Evolutionary conservation across 2,888 invertebrate genomes (phyloP).

Genomic region (Cryptophagus acutangulus): DNA sequence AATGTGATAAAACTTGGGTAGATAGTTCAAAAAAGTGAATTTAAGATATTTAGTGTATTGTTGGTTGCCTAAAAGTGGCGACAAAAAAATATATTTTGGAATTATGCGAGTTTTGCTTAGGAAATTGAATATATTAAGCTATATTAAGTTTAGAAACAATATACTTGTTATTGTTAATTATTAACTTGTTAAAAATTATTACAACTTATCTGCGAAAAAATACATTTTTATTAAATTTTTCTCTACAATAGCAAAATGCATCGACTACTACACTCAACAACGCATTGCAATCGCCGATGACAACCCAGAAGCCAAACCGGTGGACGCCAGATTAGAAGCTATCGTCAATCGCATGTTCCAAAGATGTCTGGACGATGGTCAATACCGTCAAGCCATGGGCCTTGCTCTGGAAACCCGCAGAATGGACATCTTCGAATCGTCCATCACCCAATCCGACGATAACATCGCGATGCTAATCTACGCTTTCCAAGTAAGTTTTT

Average conservation of each 20-base stretch:
- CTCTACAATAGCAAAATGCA: slow-evolving; percentile 75
- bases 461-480: slow-evolving; percentile 86
- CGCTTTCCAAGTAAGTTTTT: slow-evolving; percentile 76
- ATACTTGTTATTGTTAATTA: no score
- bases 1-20: no score
- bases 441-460: slow-evolving; percentile 90
- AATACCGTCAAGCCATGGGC: slow-evolving; percentile 93
- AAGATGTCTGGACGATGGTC: slow-evolving; percentile 89
- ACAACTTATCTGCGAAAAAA: slow-evolving; percentile 3
- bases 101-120: no score
- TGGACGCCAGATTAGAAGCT: slow-evolving; percentile 80
- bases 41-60: no score
- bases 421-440: slow-evolving; percentile 93
- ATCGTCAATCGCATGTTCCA: slow-evolving; percentile 98
- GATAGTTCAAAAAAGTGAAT: no score
- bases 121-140: no score
- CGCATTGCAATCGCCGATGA: slow-evolving; percentile 70
- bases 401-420: slow-evolving; percentile 93
- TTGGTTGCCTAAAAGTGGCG: no score
- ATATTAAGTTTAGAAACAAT: no score
- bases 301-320: slow-evolving; percentile 59
- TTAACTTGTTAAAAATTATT: slow-evolving; percentile 3
- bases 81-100: no score
- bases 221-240: slow-evolving; percentile 7
- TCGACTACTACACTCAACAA: slow-evolving; percentile 92